These are phyloP conservation scores for Thereva unica DNA, from an alignment of 2,888 invertebrate species.

Conservation along the genomic window DNA sequence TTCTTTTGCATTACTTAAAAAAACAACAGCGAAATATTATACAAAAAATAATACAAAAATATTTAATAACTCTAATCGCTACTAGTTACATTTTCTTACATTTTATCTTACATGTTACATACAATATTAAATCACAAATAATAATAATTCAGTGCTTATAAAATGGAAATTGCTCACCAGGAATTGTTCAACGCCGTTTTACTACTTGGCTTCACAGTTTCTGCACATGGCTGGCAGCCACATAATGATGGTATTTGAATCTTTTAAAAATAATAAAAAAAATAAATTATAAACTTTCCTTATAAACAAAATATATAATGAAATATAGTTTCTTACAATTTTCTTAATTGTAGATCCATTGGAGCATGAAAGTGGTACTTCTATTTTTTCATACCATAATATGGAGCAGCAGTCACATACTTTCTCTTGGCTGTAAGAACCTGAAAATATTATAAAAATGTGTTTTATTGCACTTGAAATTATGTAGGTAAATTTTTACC, in stretches of 20 bases:
- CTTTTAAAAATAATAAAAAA: neutral
- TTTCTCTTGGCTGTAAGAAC: constrained; percentile 63
- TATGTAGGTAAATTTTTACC: constrained; percentile 54
- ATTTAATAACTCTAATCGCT: no score
- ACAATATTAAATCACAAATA: no score
- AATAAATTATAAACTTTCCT: no score
- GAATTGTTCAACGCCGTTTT: no score
- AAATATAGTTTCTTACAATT: neutral
- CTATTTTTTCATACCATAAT: constrained; percentile 49
- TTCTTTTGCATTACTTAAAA: no score
- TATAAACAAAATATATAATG: no score
- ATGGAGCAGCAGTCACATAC: constrained; percentile 66
- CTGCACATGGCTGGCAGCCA: constrained; percentile 11
- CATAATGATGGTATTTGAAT: constrained; percentile 24
- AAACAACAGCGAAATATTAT: no score
- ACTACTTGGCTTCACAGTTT: neutral
- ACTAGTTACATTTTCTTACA: no score
- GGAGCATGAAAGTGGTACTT: constrained; percentile 57
- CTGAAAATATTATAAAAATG: constrained; percentile 51
- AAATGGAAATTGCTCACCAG: no score
- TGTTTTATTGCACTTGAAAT: neutral
- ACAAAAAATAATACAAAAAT: no score
- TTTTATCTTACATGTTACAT: no score
- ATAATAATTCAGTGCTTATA: no score
- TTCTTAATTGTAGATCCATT: constrained; percentile 53